These are phyloP conservation scores for Ciconia nigra DNA, from an alignment of 2,797 vertebrate genomes.

Conservation along the genomic window DNA sequence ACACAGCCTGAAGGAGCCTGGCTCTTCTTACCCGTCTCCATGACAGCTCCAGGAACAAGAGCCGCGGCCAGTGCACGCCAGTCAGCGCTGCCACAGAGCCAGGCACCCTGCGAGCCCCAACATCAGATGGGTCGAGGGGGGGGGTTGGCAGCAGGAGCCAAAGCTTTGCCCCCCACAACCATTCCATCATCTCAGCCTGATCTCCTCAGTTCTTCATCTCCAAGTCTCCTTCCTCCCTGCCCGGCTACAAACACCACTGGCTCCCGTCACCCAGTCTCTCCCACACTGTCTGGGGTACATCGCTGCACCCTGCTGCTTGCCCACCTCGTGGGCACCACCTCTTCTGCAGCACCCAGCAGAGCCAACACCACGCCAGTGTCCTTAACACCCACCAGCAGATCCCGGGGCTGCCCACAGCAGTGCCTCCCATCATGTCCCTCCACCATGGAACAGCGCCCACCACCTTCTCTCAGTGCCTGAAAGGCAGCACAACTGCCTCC, in stretches of 20 bases:
- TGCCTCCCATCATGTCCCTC: too few relatives aligned
- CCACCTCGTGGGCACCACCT: neutral
- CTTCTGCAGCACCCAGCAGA: neutral
- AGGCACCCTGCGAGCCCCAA: neutral
- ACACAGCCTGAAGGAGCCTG: fast-evolving
- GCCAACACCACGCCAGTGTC: fast-evolving
- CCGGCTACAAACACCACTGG: fast-evolving
- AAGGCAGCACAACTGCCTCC: neutral
- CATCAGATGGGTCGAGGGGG: fast-evolving
- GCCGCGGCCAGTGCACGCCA: fast-evolving
- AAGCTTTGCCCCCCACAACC: fast-evolving
- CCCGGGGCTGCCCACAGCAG: neutral
- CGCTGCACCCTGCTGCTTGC: fast-evolving
- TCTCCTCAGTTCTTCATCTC: neutral
- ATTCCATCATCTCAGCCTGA: neutral
- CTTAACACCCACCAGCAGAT: neutral
- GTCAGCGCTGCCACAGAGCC: neutral
- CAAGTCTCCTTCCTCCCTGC: too few relatives aligned
- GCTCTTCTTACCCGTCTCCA: neutral
- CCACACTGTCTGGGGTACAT: fast-evolving
- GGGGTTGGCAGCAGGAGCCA: neutral
- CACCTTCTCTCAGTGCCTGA: neutral
- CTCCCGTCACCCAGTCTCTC: neutral
- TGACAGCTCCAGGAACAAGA: neutral
- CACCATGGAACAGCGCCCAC: neutral